Evolutionary conservation across 2,113 vertebrate species (phyloP).

Genomic region (Centrocercus urophasianus): DNA sequence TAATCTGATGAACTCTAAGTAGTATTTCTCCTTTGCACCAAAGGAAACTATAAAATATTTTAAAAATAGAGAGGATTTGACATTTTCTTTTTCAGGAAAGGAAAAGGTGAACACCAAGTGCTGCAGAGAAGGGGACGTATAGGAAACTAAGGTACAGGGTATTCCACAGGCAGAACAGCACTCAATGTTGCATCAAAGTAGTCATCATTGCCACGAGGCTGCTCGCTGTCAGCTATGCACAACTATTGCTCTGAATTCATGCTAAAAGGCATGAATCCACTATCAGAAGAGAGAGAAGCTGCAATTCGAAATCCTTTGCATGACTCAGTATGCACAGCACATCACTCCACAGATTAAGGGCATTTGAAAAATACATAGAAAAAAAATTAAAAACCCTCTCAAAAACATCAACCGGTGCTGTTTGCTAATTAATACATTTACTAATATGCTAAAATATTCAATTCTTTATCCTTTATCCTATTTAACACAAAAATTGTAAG

Average conservation of each 20-base stretch:
- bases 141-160: background rate
- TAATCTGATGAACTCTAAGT: background rate
- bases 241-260: background rate
- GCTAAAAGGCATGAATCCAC: background rate
- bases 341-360: background rate
- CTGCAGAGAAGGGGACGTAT: background rate
- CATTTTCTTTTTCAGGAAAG: background rate
- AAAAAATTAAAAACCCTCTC: background rate
- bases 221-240: background rate
- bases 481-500: background rate
- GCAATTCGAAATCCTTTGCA: background rate
- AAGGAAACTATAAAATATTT: accelerated
- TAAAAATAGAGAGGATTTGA: background rate
- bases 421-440: background rate
- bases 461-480: background rate
- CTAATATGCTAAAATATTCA: background rate
- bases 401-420: background rate
- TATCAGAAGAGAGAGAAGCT: background rate
- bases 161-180: background rate
- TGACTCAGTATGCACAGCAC: background rate
- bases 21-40: background rate
- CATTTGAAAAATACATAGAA: background rate
- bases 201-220: background rate
- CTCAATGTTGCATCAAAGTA: background rate
- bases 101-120: background rate